Conservation (phyloP, 2,797 vertebrate species). For the Siniperca undulata region DNA sequence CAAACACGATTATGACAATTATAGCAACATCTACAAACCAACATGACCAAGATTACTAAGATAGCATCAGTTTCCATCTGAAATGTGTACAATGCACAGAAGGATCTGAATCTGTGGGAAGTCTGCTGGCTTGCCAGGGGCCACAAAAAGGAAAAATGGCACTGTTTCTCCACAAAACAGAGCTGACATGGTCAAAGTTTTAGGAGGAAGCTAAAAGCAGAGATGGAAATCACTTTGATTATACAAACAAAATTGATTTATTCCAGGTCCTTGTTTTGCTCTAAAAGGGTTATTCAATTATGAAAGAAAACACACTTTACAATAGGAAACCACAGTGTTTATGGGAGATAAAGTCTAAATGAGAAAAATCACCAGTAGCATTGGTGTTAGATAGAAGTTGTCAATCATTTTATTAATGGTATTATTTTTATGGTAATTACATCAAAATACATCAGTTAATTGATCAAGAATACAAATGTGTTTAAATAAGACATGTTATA, state of each 20-base stretch:
- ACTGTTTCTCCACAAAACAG: not conserved
- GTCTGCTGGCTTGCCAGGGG: not conserved
- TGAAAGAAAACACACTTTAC: not conserved
- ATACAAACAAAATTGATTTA: not conserved
- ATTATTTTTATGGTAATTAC: not conserved
- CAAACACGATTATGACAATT: not conserved
- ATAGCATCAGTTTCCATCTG: not conserved
- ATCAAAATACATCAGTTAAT: not conserved
- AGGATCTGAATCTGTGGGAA: not conserved
- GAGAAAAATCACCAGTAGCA: not conserved
- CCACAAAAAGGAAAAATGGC: not conserved
- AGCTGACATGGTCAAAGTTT: not conserved
- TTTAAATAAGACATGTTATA: not conserved
- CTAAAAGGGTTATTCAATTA: not conserved
- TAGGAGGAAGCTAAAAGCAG: not conserved
- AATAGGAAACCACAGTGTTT: not conserved
- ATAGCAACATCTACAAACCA: too few species aligned
- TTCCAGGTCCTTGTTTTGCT: not conserved
- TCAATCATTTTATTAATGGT: not conserved
- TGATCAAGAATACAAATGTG: not conserved
- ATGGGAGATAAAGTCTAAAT: not conserved
- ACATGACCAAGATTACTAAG: not conserved
- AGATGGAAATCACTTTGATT: not conserved
- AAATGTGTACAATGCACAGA: not conserved
- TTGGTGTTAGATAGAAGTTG: not conserved